Base-by-base conservation (phyloP, 2,113 vertebrate genomes). In the Spheniscus mendiculus region DNA sequence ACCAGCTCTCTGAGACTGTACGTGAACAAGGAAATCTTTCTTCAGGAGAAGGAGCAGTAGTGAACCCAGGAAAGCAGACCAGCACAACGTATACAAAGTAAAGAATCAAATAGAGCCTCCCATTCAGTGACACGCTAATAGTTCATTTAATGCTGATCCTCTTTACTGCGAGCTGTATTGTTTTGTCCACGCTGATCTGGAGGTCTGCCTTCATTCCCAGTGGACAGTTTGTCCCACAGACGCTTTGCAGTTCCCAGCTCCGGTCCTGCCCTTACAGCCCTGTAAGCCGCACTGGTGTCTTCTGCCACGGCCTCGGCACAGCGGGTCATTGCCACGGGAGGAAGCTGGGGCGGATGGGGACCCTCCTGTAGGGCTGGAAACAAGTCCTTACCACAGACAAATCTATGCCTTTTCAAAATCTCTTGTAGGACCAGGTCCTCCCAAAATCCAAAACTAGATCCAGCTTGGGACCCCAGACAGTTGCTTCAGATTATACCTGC, bases 21-120 rank as follows among this genome's bases (percentile, higher is more conserved):
- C 1, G 0, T 71, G 81, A 74, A 58, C 59, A 89, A 55, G 79
- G 69, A 82, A 84, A 47, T 20, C 63, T 84, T 92, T 84, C 47
- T 63, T 77, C 21, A 40, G 66, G 27, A 83, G 63, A 36, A 70
- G n/a, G 18, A 92, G 42, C 19, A 58, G 11, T 53, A 1, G 0
- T 22, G 42, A 93, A 27, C 42, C 23, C 8, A 1, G 66, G 44
- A 36, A 29, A 73, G 76, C 30, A 88, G 53, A 62, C 1, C 36
- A 65, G 42, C 45, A 47, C 45, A 13, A 59, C 3, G 2, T 12
- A 3, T 6, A 19, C 0, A 1, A 71, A 59, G 11, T 18, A n/a
- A 53, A 38, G 73, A 61, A 30, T 23, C 36, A 11, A 38, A 8
- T 3, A 66, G n/a, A 34, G 16, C 20, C 45, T 67, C 42, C 67